Percentiles rank a stretch among this genome's conserved stretches.
Evolutionary conservation across 2,888 invertebrate species (phyloP).

Genomic region (Eretmocerus hayati): DNA sequence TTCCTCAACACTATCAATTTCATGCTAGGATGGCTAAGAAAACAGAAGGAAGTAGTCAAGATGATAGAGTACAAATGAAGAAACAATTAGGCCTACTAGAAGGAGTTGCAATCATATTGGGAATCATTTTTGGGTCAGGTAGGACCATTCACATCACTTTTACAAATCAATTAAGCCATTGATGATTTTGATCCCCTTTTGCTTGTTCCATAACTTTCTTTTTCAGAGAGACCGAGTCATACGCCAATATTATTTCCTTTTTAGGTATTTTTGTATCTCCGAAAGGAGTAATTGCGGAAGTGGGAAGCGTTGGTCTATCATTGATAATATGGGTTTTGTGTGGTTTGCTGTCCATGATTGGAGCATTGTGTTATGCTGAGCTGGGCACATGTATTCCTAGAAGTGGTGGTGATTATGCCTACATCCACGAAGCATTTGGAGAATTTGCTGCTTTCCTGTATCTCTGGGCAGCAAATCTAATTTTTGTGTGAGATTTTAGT

Average conservation of each 20-base stretch:
- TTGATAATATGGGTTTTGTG: conserved; percentile 82
- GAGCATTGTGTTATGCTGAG: conserved; percentile 96
- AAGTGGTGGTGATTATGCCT: conserved; percentile 96
- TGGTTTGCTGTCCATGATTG: conserved; percentile 84
- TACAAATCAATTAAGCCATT: neutral
- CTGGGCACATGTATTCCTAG: conserved; percentile 82
- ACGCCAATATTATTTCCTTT: neutral
- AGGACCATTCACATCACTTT: conserved; percentile 24
- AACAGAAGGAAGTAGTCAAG: conserved; percentile 7
- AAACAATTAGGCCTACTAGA: conserved; percentile 84
- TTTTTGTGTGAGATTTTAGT: conserved; percentile 75
- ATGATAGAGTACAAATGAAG: conserved; percentile 68
- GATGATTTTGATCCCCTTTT: neutral
- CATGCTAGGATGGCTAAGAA: conserved; percentile 11
- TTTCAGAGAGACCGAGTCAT: neutral
- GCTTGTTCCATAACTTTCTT: neutral
- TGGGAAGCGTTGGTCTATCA: conserved; percentile 84
- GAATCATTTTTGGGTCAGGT: conserved; percentile 91
- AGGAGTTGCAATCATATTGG: conserved; percentile 89
- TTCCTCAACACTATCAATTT: too few relatives aligned
- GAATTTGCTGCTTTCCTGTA: conserved; percentile 88
- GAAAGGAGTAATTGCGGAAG: conserved; percentile 84
- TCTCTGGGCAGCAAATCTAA: conserved; percentile 94
- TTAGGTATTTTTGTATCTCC: conserved; percentile 91
- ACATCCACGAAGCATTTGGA: conserved; percentile 88